These are phyloP conservation scores for Bhutanitis thaidina DNA, from an alignment of 2,888 invertebrate genomes.

Conservation along the genomic window DNA sequence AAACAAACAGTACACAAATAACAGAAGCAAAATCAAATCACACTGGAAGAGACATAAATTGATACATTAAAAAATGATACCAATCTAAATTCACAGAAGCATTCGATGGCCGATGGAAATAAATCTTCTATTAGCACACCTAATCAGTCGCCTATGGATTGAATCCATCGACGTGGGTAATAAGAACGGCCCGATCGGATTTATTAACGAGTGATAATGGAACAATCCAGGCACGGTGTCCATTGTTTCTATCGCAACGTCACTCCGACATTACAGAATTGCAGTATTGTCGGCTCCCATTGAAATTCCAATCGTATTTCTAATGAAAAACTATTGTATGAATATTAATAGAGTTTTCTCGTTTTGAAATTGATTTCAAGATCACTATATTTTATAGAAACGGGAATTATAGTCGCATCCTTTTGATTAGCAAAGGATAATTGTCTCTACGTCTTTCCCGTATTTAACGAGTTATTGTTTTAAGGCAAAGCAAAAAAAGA, in stretches of 20 bases:
- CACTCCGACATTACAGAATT: slow-evolving; percentile 5
- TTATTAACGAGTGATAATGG: slow-evolving; percentile 41
- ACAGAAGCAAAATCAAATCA: too few relatives aligned
- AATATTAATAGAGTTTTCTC: background rate
- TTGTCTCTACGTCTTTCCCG: too few relatives aligned
- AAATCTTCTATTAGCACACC: slow-evolving; percentile 19
- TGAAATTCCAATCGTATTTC: background rate
- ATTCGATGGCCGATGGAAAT: slow-evolving; percentile 4
- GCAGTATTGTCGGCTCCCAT: background rate
- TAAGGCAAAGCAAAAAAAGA: too few relatives aligned
- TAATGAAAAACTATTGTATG: background rate
- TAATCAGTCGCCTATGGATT: slow-evolving; percentile 18
- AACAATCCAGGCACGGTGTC: slow-evolving; percentile 7
- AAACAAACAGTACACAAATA: too few relatives aligned
- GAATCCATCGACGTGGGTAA: slow-evolving; percentile 21
- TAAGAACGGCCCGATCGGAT: slow-evolving; percentile 31
- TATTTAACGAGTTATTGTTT: too few relatives aligned
- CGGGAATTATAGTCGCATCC: too few relatives aligned
- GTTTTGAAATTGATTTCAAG: background rate
- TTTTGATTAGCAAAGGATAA: too few relatives aligned
- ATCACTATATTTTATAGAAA: too few relatives aligned
- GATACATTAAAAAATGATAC: too few relatives aligned
- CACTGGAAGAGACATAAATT: too few relatives aligned
- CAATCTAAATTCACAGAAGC: slow-evolving; percentile 5
- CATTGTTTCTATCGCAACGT: slow-evolving; percentile 15